phyloP scores from a whole-genome alignment of 2,888 invertebrate species.

The Conops quadrifasciatus region DNA sequence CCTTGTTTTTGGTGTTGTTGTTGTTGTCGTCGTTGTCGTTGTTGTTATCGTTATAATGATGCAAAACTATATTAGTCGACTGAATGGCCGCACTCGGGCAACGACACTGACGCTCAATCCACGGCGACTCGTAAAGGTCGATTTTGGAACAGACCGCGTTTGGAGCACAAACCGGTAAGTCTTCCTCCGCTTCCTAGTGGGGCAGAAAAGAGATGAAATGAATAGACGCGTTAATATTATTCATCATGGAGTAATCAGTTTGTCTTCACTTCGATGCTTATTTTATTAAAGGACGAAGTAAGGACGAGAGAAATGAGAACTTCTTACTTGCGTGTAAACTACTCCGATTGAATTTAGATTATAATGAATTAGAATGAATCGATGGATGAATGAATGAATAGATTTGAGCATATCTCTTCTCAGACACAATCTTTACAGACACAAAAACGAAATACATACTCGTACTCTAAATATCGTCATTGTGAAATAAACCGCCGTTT shows the following conservation, averaged over 20 bases:
- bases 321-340: not conserved
- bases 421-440: too few relatives aligned
- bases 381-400: too few relatives aligned
- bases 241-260: too few relatives aligned
- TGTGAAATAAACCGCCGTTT: too few relatives aligned
- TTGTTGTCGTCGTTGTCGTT: constrained; percentile 14
- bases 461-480: too few relatives aligned
- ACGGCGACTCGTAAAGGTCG: constrained; percentile 84
- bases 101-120: constrained; percentile 87
- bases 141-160: constrained; percentile 87
- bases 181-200: constrained; percentile 79
- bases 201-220: not conserved
- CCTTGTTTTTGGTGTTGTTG: constrained; percentile 50
- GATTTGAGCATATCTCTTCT: too few relatives aligned
- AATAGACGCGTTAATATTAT: not conserved
- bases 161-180: constrained; percentile 80
- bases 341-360: too few relatives aligned
- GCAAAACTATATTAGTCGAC: constrained; percentile 54
- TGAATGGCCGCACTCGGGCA: constrained; percentile 69
- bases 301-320: not conserved
- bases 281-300: not conserved
- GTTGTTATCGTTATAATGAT: constrained; percentile 48
- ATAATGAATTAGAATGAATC: too few relatives aligned
- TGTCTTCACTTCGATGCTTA: too few relatives aligned
- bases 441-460: too few relatives aligned